A percentile compares a stretch with the other conserved stretches of the same genome.
phyloP scores from a whole-genome alignment of 2,797 vertebrate genomes.

The Zalophus californianus region DNA sequence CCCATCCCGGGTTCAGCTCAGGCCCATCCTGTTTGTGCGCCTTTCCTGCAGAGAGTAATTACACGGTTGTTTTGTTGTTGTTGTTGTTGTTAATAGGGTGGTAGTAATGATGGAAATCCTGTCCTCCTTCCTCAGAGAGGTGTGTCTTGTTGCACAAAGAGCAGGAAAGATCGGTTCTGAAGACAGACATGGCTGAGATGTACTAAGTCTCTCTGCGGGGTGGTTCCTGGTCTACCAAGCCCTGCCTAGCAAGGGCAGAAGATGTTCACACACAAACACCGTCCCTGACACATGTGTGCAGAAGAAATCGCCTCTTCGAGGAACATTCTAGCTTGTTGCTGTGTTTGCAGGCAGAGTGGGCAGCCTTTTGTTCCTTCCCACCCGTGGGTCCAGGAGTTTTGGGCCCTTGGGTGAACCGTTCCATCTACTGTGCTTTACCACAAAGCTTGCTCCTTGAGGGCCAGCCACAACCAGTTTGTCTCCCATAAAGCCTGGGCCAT shows the following conservation, averaged over 20 bases:
- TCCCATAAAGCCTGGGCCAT: not conserved
- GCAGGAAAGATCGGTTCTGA: conserved; percentile 79
- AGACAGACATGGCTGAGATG: not conserved
- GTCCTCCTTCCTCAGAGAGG: conserved; percentile 71
- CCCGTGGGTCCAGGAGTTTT: not conserved
- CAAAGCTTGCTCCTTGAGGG: not conserved
- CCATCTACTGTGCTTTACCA: not conserved
- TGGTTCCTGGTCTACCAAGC: conserved; percentile 49
- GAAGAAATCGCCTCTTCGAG: not conserved
- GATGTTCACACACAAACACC: not conserved
- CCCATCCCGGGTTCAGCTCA: conserved; percentile 60
- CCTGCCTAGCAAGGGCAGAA: not conserved
- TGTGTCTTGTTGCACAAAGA: conserved; percentile 76
- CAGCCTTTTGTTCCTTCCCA: not conserved
- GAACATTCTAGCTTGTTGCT: not conserved
- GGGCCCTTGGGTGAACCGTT: not conserved
- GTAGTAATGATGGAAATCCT: conserved; percentile 74
- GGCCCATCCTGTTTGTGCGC: conserved; percentile 76
- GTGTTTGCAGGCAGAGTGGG: not conserved
- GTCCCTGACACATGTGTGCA: not conserved
- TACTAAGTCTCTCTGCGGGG: not conserved
- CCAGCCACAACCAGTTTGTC: not conserved
- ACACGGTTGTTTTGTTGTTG: not conserved
- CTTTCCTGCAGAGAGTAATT: conserved; percentile 76
- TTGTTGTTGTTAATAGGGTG: conserved; percentile 32